A percentile compares a stretch with the other conserved stretches of the same genome.
These are phyloP conservation scores for Unio pictorum DNA, from an alignment of 2,888 invertebrate species.

Conservation along the genomic window DNA sequence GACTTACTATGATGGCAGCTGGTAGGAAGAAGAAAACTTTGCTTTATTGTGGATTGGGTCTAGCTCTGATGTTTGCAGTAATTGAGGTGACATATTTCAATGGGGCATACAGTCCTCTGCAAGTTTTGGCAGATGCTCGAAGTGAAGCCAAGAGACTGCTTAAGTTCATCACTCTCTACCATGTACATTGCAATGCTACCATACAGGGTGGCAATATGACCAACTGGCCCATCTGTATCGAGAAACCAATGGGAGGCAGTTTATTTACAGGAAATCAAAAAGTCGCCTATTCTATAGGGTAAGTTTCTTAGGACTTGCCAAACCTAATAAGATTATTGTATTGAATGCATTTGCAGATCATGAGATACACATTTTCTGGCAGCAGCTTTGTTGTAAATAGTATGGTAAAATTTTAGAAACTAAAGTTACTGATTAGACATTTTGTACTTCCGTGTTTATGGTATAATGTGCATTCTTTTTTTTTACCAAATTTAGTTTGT, in stretches of 20 bases:
- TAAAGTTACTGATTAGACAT: too few relatives aligned
- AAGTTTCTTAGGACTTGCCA: slow-evolving; percentile 23
- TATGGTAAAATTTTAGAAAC: too few relatives aligned
- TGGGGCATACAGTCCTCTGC: slow-evolving; percentile 59
- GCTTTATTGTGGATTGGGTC: slow-evolving; percentile 34
- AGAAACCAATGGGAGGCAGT: slow-evolving; percentile 53
- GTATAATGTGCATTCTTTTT: too few relatives aligned
- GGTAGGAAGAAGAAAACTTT: slow-evolving; percentile 42
- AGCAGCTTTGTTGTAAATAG: too few relatives aligned
- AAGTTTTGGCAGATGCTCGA: slow-evolving; percentile 59
- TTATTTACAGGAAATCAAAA: slow-evolving; percentile 45
- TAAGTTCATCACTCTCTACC: slow-evolving; percentile 62
- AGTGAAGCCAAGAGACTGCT: slow-evolving; percentile 62
- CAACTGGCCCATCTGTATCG: slow-evolving; percentile 61
- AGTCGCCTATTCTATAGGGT: slow-evolving; percentile 64
- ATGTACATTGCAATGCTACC: slow-evolving; percentile 63
- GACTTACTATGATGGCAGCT: slow-evolving; percentile 15
- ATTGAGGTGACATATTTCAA: slow-evolving; percentile 52
- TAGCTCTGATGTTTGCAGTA: slow-evolving; percentile 35
- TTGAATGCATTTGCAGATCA: too few relatives aligned
- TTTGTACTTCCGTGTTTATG: too few relatives aligned
- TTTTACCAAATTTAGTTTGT: too few relatives aligned
- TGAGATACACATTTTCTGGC: too few relatives aligned
- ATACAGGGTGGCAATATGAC: slow-evolving; percentile 54
- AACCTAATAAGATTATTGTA: not conserved